Base-by-base conservation (phyloP, 2,113 vertebrate species). In the Ivindomyrus marchei region DNA sequence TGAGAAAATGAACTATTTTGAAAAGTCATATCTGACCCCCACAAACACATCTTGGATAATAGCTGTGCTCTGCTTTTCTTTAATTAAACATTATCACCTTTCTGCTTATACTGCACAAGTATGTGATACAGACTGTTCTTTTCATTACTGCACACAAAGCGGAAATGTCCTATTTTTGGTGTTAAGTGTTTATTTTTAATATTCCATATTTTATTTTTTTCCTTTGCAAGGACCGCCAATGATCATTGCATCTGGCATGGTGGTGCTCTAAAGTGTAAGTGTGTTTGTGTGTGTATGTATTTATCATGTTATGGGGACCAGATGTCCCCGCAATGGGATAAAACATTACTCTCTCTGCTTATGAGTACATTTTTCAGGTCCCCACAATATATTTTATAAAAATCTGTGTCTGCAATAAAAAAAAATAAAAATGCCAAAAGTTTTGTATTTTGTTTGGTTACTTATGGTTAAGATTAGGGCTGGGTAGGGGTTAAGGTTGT, bases 31-130 rank as follows among this genome's bases (percentile, higher is more conserved):
- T 74, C 52, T 52, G 6, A 62, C 31, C 53, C 42, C 45, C 24
- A 10, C 53, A 45, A 27, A 46, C 24, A 39, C 27, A 9, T 77
- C 88, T 77, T 90, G 15, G 74, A 90, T 66, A 87, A 87, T 58
- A 56, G 46, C 36, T 50, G 45, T 21, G 74, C 39, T 49, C 83
- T 49, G 21, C 15, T 77, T 39, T 88, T 45, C 31, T 58, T 58
- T 85, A 85, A 87, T 74, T 62, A 50, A 58, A 50, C 77, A 47
- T 90, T 62, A 31, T 31, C 42, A 70, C 45, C 84, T 70, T 45
- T 90, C 56, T 66, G 83, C 83, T 85, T 46, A 87, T 53, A 47
- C 21, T 45, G 83, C 83, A 85, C 83, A 47, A 45, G 21, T 85
- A 42, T 2, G 39, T 24, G 24, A 45, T 85, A 47, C 39, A 85